phyloP scores from a whole-genome alignment of 2,113 vertebrate species.

The Perca schrenkii region DNA sequence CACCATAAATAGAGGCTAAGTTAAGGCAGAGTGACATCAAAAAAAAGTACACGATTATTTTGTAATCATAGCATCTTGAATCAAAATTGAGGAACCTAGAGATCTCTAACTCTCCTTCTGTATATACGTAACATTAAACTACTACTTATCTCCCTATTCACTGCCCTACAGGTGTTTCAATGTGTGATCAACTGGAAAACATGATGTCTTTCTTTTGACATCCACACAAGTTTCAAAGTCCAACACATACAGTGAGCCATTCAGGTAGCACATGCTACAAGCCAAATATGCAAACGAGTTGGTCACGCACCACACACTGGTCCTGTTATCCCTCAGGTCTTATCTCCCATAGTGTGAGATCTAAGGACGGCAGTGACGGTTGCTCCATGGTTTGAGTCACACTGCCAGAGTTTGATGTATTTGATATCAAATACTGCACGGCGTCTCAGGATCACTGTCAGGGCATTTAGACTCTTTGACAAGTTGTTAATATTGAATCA shows the following conservation, averaged over 20 bases:
- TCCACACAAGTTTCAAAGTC: background rate
- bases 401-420: background rate
- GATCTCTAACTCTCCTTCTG: background rate
- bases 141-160: background rate
- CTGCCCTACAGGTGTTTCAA: background rate
- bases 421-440: background rate
- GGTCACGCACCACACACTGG: background rate
- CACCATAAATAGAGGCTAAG: background rate
- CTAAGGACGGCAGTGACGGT: background rate
- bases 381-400: conserved; percentile 4
- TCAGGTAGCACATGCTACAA: background rate
- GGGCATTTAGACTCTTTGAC: background rate
- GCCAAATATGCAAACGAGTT: conserved; percentile 43
- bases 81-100: background rate
- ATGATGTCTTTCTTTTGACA: background rate
- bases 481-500: background rate
- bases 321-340: conserved; percentile 9
- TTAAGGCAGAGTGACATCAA: too few relatives aligned
- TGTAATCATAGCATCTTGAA: background rate
- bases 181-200: background rate
- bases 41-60: background rate
- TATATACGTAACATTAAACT: background rate
- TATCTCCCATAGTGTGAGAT: background rate
- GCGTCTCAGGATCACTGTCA: background rate
- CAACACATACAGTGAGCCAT: conserved; percentile 31